These are phyloP conservation scores for Acanthiza pusilla DNA, from an alignment of 2,797 vertebrate genomes.

Conservation along the genomic window DNA sequence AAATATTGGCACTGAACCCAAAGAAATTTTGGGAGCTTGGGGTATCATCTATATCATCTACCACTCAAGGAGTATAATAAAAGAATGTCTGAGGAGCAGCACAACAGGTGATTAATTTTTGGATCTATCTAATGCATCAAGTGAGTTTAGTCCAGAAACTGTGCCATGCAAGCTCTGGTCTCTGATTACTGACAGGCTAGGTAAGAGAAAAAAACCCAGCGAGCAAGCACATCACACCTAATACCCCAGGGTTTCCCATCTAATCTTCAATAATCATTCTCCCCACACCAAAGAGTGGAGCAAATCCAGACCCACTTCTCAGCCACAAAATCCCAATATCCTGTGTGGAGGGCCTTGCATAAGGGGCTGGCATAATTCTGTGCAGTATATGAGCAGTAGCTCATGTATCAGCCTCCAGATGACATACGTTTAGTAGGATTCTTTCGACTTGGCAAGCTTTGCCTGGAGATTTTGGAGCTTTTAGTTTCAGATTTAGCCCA, in stretches of 20 bases:
- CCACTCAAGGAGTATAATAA: not conserved
- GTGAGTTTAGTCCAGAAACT: not conserved
- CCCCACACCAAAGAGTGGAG: not conserved
- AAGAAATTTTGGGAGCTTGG: not conserved
- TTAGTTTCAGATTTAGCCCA: slow-evolving; percentile 10
- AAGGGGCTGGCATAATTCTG: not conserved
- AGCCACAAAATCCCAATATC: not conserved
- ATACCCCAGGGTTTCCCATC: not conserved
- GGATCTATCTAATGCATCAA: not conserved
- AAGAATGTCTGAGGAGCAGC: not conserved
- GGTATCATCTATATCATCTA: not conserved
- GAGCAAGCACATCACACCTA: not conserved
- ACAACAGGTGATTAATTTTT: not conserved
- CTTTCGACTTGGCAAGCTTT: slow-evolving; percentile 4
- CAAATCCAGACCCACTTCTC: not conserved
- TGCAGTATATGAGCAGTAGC: not conserved
- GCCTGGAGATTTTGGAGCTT: not conserved
- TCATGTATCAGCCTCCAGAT: not conserved
- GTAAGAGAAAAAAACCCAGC: not conserved
- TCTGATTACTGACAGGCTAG: not conserved
- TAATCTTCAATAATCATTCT: not conserved
- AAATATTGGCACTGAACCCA: not conserved
- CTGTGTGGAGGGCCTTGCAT: not conserved
- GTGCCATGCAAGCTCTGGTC: not conserved
- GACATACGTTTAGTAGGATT: not conserved